These are phyloP conservation scores for Tiliqua scincoides DNA, from an alignment of 2,113 vertebrate species.

Conservation along the genomic window DNA sequence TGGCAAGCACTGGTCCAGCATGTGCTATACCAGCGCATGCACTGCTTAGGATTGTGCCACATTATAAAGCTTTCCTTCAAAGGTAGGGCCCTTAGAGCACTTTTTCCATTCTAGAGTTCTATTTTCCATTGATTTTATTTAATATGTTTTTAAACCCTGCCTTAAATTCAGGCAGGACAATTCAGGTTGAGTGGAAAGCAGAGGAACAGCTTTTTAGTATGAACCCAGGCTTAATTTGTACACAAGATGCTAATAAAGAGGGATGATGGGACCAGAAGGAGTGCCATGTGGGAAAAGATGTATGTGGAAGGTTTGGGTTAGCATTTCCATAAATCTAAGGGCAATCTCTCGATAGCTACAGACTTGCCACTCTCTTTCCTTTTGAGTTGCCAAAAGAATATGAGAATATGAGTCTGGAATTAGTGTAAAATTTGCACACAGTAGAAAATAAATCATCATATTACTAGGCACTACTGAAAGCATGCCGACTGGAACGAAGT, in stretches of 20 bases:
- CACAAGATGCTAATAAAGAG: not conserved
- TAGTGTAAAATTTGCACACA: conserved; percentile 11
- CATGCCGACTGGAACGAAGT: conserved; percentile 8
- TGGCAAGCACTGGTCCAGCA: no score
- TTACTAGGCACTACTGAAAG: not conserved
- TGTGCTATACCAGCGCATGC: no score
- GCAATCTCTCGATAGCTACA: not conserved
- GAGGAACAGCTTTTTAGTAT: not conserved
- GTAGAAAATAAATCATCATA: not conserved
- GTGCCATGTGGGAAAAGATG: not conserved
- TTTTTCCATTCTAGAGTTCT: not conserved
- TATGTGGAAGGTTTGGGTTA: not conserved
- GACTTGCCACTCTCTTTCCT: not conserved
- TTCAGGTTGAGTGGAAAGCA: not conserved
- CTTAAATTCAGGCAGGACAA: not conserved
- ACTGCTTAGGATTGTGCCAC: no score
- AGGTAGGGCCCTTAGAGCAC: no score
- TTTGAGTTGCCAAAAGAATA: not conserved
- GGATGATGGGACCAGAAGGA: not conserved
- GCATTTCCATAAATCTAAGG: not conserved
- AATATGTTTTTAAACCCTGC: not conserved
- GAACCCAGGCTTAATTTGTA: not conserved
- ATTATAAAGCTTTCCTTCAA: not conserved
- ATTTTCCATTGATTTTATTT: not conserved
- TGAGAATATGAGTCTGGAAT: conserved; percentile 26